Conservation (phyloP, 2,113 vertebrate species). For the Camelus bactrianus region DNA sequence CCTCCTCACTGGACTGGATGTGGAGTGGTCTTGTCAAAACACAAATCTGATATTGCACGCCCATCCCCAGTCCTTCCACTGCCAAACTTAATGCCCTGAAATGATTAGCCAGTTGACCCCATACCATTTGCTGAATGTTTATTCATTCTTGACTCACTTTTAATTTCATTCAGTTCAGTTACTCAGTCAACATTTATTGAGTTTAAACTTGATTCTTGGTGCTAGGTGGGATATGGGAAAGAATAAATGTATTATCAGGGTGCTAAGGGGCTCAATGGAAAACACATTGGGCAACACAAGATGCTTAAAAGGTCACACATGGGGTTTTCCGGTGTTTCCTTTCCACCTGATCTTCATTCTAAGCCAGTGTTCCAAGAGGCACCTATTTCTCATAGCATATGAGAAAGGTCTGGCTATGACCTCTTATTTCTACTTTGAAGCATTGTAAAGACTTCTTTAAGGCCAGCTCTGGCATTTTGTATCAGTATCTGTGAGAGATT, state of each 20-base stretch:
- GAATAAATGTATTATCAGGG: background rate
- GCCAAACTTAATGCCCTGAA: background rate
- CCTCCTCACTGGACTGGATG: background rate
- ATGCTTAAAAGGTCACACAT: background rate
- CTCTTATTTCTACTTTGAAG: background rate
- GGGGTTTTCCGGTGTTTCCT: background rate
- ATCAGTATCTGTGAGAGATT: background rate
- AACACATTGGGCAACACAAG: background rate
- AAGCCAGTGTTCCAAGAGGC: background rate
- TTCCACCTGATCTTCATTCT: background rate
- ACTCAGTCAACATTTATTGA: background rate
- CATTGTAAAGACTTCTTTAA: background rate
- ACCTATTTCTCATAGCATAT: background rate
- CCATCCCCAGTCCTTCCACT: background rate
- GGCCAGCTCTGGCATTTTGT: background rate
- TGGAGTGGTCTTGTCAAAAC: background rate
- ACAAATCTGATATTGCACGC: background rate
- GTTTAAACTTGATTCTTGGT: constrained; percentile 6
- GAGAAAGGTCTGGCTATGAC: background rate
- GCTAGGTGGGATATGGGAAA: background rate
- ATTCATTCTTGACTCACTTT: constrained; percentile 18
- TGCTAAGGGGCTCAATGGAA: background rate
- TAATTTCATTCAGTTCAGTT: background rate
- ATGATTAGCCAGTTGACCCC: background rate
- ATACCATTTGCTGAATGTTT: background rate